Evolutionary conservation across 2,888 invertebrate genomes (phyloP), one percentile per base, ranked within the genome.

Genomic region (Anarsia innoxiella): DNA sequence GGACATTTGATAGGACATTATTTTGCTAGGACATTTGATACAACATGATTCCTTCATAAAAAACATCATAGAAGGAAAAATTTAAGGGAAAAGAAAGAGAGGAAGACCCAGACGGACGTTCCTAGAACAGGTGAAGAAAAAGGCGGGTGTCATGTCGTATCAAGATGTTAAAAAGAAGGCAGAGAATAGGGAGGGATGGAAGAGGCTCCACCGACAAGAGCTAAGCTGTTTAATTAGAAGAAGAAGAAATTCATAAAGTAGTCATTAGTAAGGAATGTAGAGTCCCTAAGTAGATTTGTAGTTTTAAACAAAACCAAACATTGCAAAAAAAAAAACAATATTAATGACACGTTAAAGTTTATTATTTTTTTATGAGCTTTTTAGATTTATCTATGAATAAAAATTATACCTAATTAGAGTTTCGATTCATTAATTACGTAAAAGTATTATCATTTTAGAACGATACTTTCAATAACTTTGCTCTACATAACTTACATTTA

Each of bases 401-500:
- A 19, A 3, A 3, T 5, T 5, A 19, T 3, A 19, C 4, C 19
- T 8, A 5, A 19, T 8, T 19, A 8, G 19, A 3, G 3, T 8
- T 19, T 3, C 19, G 19, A 8, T 19, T 8, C 19, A 19, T 8
- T 8, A 8, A 19, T 19, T 19, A 3, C 19, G 8, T 19, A 19
- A 8, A 3, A 19, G 8, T 3, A 8, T 19, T 5, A 8, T 19
- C 8, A 5, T 8, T 19, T 8, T 19, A 19, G 3, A 19, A 19
- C 8, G n/a, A n/a, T n/a, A n/a, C n/a, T n/a, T n/a, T n/a, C n/a
- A n/a, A n/a, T n/a, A n/a, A n/a, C n/a, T n/a, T n/a, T n/a, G n/a
- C n/a, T n/a, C n/a, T n/a, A n/a, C n/a, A n/a, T n/a, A n/a, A 40
- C 53, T 49, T 51, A 59, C 66, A 25, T 45, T 50, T 4, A 51